A percentile compares a stretch with the other conserved stretches of the same genome.
These are phyloP conservation scores for Rhadina sibilatrix DNA, from an alignment of 2,113 vertebrate species.

Conservation along the genomic window DNA sequence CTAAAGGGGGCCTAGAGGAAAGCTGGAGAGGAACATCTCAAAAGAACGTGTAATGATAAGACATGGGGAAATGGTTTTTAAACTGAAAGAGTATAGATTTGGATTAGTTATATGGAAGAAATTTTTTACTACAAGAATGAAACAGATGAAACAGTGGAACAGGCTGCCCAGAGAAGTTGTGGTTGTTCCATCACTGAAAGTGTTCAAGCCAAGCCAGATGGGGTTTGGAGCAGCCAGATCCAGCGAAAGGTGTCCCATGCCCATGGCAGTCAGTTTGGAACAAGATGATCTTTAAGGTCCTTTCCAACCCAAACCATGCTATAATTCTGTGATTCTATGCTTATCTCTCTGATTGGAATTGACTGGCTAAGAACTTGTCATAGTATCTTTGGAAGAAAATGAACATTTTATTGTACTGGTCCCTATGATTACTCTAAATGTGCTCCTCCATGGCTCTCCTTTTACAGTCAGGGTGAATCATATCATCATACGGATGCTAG, in stretches of 20 bases:
- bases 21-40: not conserved
- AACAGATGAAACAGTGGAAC: not conserved
- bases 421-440: not conserved
- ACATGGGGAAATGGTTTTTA: not conserved
- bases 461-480: not conserved
- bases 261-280: not conserved
- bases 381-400: not conserved
- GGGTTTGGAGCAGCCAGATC: not conserved
- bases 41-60: not conserved
- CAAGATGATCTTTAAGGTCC: fast-evolving
- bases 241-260: not conserved
- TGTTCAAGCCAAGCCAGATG: not conserved
- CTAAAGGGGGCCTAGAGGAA: not conserved
- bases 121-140: not conserved
- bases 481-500: not conserved
- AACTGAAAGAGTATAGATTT: not conserved
- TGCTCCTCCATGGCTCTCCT: not conserved
- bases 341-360: not conserved
- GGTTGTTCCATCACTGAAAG: not conserved
- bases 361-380: not conserved
- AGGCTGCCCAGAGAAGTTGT: not conserved
- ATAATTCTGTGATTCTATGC: not conserved
- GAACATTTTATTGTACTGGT: not conserved
- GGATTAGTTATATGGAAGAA: not conserved
- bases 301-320: not conserved